phyloP scores from a whole-genome alignment of 1,140 invertebrate genomes.

The Bombus ignitus region DNA sequence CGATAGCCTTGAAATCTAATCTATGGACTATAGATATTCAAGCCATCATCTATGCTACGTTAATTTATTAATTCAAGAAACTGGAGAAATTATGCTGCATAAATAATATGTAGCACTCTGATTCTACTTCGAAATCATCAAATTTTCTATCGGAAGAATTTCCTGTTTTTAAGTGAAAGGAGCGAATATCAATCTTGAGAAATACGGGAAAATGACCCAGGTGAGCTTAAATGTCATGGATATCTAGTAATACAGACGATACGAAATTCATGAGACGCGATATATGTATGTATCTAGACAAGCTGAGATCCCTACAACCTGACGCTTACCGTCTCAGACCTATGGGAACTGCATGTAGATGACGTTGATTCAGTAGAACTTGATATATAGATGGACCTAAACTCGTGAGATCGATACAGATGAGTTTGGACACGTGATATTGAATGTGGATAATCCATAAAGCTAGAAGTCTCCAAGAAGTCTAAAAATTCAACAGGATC shows the following conservation, averaged over 20 bases:
- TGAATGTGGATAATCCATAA: neutral
- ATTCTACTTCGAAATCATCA: neutral
- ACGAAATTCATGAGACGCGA: constrained; percentile 2
- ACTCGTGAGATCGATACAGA: neutral
- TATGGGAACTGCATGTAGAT: neutral
- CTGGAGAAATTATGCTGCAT: neutral
- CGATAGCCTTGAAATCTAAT: neutral
- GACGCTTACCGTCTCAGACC: neutral
- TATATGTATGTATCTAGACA: neutral
- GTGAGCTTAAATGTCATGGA: neutral
- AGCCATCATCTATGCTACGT: neutral
- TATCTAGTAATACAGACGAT: neutral
- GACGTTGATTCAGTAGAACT: neutral
- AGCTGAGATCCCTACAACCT: neutral
- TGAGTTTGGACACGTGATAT: neutral
- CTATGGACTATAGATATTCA: neutral
- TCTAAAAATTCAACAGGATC: neutral
- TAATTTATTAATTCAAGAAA: too few relatives aligned
- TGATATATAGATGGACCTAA: neutral
- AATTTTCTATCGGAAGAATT: neutral
- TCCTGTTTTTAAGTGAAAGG: too few relatives aligned
- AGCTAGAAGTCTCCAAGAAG: neutral
- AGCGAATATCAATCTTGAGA: neutral
- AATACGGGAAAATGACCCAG: too few relatives aligned
- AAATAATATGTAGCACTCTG: too few relatives aligned